Conservation (phyloP, 2,113 vertebrate species). For the Excalfactoria chinensis region DNA sequence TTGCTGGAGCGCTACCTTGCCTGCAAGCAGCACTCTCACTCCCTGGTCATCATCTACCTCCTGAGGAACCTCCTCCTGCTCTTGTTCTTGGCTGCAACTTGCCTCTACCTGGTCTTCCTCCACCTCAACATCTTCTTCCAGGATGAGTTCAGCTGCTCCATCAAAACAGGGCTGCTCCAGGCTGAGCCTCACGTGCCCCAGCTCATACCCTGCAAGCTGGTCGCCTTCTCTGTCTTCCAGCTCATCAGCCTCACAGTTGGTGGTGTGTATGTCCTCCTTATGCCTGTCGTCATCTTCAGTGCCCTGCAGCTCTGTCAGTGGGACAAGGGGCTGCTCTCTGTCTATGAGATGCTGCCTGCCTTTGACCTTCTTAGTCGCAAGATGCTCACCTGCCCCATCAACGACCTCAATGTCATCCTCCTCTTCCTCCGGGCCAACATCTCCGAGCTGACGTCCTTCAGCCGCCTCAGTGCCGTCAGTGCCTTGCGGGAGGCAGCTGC, state of each 20-base stretch:
- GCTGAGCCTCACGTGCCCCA: conserved; percentile 80
- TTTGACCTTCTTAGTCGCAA: conserved; percentile 88
- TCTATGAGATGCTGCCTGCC: conserved; percentile 94
- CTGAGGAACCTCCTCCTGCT: conserved; percentile 89
- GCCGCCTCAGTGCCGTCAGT: conserved; percentile 87
- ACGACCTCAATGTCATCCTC: conserved; percentile 93
- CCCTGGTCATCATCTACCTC: conserved; percentile 88
- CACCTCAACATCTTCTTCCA: conserved; percentile 90
- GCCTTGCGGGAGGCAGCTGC: conserved; percentile 82
- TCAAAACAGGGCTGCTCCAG: conserved; percentile 85
- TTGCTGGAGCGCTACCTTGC: conserved; percentile 92
- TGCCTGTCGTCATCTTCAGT: conserved; percentile 88
- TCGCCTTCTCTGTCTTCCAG: conserved; percentile 90
- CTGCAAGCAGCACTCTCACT: conserved; percentile 90
- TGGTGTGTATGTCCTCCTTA: conserved; percentile 85
- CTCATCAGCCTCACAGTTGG: conserved; percentile 87
- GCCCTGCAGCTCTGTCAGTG: conserved; percentile 90
- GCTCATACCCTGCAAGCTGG: conserved; percentile 91
- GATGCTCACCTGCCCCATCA: conserved; percentile 91
- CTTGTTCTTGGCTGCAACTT: conserved; percentile 86
- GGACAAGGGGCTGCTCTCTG: conserved; percentile 91
- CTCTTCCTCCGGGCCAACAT: conserved; percentile 93
- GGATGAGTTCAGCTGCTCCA: conserved; percentile 94
- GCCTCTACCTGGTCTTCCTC: conserved; percentile 93
- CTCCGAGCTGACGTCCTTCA: conserved; percentile 87